Percentiles rank a stretch among this genome's conserved stretches.
Conservation (phyloP, 2,888 invertebrate species). For the Drosophila nigricruria region DNA sequence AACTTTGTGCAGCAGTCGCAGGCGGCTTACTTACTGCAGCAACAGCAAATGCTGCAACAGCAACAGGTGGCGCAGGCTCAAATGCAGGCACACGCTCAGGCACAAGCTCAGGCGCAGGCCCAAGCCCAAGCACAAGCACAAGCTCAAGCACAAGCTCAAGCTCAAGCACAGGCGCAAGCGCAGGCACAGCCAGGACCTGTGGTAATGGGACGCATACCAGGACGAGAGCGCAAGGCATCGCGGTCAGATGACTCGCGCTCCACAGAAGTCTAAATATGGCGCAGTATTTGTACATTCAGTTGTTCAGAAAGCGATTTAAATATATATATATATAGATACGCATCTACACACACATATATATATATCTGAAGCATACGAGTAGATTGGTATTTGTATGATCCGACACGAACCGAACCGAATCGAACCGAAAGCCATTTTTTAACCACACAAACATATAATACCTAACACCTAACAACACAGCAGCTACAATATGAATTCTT, state of each 20-base stretch:
- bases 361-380: conserved; percentile 20
- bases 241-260: conserved; percentile 86
- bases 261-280: conserved; percentile 83
- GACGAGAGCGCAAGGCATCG: conserved; percentile 87
- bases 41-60: conserved; percentile 83
- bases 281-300: conserved; percentile 51
- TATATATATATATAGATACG: conserved; percentile 21
- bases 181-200: conserved; percentile 61
- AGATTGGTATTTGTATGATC: conserved; percentile 48
- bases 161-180: conserved; percentile 85
- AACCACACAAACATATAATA: conserved; percentile 25
- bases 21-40: conserved; percentile 71
- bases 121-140: conserved; percentile 81
- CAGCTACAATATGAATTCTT: conserved; percentile 67
- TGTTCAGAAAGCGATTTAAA: conserved; percentile 55
- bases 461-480: conserved; percentile 36
- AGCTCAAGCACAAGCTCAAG: conserved; percentile 85
- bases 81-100: conserved; percentile 74
- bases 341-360: conserved; percentile 38
- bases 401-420: conserved; percentile 64
- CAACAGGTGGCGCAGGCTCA: conserved; percentile 86
- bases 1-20: conserved; percentile 78
- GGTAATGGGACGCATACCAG: conserved; percentile 80
- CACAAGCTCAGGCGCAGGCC: conserved; percentile 84
- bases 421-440: conserved; percentile 74